Percentiles rank a stretch among this genome's conserved stretches.
Evolutionary conservation across 2,797 vertebrate genomes (phyloP).

Genomic region (Agapornis canus): DNA sequence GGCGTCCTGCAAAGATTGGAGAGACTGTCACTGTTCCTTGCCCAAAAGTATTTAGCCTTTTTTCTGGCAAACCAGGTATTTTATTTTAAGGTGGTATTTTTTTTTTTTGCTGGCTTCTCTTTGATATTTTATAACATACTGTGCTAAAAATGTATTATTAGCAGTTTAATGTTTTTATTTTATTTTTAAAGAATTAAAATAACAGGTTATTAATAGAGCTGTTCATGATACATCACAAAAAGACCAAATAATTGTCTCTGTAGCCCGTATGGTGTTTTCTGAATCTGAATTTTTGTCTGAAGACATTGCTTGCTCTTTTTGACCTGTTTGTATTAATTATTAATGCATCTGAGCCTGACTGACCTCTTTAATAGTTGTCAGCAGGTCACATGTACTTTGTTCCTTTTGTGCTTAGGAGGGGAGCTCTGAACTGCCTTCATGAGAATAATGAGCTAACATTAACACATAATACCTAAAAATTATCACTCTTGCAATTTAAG

Average conservation of each 20-base stretch:
- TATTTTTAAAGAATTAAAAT: background rate
- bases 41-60: constrained; percentile 80
- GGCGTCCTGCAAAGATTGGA: constrained; percentile 82
- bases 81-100: background rate
- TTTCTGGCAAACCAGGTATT: constrained; percentile 83
- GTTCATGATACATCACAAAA: background rate
- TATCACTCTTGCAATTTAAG: background rate
- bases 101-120: background rate
- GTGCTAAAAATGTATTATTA: background rate
- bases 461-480: background rate
- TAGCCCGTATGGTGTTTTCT: background rate
- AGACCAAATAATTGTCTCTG: background rate
- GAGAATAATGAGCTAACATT: background rate
- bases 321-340: background rate
- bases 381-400: background rate
- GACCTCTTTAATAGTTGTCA: background rate
- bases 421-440: background rate
- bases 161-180: background rate
- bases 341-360: background rate
- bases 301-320: background rate
- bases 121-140: background rate
- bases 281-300: background rate
- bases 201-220: background rate
- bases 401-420: background rate
- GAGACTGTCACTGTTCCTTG: constrained; percentile 87